Conservation (phyloP, 2,888 invertebrate species). For the Spatulosminthurus flaviceps region DNA sequence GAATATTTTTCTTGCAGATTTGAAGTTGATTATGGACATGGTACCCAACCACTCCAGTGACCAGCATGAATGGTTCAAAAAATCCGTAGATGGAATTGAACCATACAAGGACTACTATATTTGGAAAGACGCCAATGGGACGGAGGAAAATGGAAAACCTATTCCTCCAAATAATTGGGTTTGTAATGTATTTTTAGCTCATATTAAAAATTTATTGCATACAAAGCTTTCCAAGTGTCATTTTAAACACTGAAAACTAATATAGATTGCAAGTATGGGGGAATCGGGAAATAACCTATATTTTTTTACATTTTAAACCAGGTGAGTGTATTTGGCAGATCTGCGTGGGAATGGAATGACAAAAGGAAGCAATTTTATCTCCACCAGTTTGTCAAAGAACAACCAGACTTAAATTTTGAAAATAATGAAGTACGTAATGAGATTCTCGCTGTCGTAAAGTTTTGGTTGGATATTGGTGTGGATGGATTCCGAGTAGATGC, state of each 20-base stretch:
- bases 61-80: slow-evolving; percentile 77
- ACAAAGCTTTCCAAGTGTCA: no score
- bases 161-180: slow-evolving; percentile 64
- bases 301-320: slow-evolving; percentile 61
- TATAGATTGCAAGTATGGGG: no score
- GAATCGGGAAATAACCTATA: no score
- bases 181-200: slow-evolving; percentile 66
- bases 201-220: no score
- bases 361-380: slow-evolving; percentile 78
- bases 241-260: no score
- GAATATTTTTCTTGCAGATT: no score
- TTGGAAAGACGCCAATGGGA: slow-evolving; percentile 70
- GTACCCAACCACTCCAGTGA: slow-evolving; percentile 78
- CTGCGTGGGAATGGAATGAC: slow-evolving; percentile 78
- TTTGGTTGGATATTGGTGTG: slow-evolving; percentile 80
- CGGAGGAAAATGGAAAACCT: slow-evolving; percentile 67
- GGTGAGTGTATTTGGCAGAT: slow-evolving; percentile 75
- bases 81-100: slow-evolving; percentile 71
- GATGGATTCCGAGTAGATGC: slow-evolving; percentile 82
- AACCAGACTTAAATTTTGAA: slow-evolving; percentile 84
- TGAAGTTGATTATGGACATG: slow-evolving; percentile 78
- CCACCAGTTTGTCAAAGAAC: slow-evolving; percentile 75
- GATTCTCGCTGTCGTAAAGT: slow-evolving; percentile 74
- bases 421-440: slow-evolving; percentile 74
- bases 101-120: slow-evolving; percentile 80